Evolutionary conservation across 2,113 vertebrate species (phyloP), one percentile per base, ranked within the genome.

Genomic region (Sinocyclocheilus maitianheensis): DNA sequence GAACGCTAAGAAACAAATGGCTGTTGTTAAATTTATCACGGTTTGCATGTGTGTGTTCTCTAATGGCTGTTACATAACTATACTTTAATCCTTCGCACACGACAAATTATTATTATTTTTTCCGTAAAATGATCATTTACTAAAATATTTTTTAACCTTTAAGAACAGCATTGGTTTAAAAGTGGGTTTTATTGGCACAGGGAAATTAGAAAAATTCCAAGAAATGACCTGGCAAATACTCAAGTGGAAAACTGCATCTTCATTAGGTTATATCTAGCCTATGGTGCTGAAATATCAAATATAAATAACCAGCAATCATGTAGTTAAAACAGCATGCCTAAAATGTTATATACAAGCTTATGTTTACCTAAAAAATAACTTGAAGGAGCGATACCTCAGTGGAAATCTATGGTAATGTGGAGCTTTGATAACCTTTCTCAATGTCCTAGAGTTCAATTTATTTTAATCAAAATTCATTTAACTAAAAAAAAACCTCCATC

Each of bases 401-500:
- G 34, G 12, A 37, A 72, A 72, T 71, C 7, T 71, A 37, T 71
- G 16, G 24, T 55, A 77, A 67, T 67, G 43, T 69, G 43, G 34
- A n/a, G 11, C 12, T 24, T 13, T 63, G 16, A 81, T 63, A 67
- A 20, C 43, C 9, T 20, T 65, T 81, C n/a, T 65, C 2, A 10
- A 48, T 69, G 40, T 67, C 46, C 4, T 51, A 5, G 48, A 53
- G 63, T 5, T 37, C 46, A 13, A 2, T 82, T 26, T 37, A 34
- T 82, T 82, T 71, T 8, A 53, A 71, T 82, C 46, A 82, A 75
- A 80, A 40, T 63, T 89, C 4, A 43, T 55, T 84, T 71, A 24
- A 55, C 55, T 24, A 30, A 34, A 83, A 55, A n/a, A 24, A n/a
- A 0, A 60, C 22, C 0, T 84, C 22, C 18, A 48, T 30, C 5